phyloP scores from a whole-genome alignment of 2,797 vertebrate genomes.

The Ptychobarbus kaznakovi region DNA sequence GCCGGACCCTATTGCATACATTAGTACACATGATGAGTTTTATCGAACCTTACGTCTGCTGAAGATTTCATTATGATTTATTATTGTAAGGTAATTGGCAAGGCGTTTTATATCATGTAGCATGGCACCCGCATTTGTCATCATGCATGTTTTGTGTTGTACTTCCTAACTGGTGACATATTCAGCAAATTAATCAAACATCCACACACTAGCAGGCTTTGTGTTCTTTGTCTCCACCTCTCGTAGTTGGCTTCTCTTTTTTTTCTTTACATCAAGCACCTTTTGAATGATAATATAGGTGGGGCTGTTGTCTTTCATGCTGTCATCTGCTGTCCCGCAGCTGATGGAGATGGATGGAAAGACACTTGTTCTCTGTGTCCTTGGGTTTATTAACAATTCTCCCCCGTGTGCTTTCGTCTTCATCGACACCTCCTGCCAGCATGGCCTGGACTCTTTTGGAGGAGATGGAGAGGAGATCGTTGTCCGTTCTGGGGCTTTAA shows the following conservation, averaged over 20 bases:
- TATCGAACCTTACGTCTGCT: slow-evolving; percentile 46
- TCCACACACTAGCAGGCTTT: slow-evolving; percentile 43
- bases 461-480: slow-evolving; percentile 36
- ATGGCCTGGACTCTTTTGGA: slow-evolving; percentile 49
- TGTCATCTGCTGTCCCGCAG: slow-evolving; percentile 54
- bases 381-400: slow-evolving; percentile 63
- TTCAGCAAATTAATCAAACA: slow-evolving; percentile 56
- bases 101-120: slow-evolving; percentile 55
- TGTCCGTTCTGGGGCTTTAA: slow-evolving; percentile 49
- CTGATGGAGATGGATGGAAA: slow-evolving; percentile 64
- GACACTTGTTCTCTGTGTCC: slow-evolving; percentile 62
- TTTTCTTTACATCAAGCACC: slow-evolving; percentile 47
- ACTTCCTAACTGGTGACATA: slow-evolving; percentile 44
- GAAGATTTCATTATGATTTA: slow-evolving; percentile 61
- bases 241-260: slow-evolving; percentile 41
- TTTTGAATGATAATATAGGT: slow-evolving; percentile 57
- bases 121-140: slow-evolving; percentile 59
- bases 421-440: slow-evolving; percentile 61
- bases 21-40: slow-evolving; percentile 48
- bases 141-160: slow-evolving; percentile 49
- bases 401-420: slow-evolving; percentile 59
- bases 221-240: slow-evolving; percentile 48
- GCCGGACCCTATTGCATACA: not conserved
- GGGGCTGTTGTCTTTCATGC: slow-evolving; percentile 60
- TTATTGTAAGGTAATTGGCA: slow-evolving; percentile 64